Conservation (phyloP, 2,888 invertebrate species). For the Dorcus hopei region DNA sequence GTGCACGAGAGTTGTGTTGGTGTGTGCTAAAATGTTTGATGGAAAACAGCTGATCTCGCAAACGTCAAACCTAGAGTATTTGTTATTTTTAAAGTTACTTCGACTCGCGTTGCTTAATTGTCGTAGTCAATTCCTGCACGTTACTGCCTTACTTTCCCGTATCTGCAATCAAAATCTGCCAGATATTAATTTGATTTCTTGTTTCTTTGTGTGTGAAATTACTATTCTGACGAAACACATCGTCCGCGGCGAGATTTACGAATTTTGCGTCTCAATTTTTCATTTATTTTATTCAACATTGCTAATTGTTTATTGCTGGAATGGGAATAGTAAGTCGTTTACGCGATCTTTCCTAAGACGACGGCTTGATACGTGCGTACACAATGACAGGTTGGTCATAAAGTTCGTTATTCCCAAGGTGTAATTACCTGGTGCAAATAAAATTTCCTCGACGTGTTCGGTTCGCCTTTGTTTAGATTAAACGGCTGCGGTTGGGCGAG, state of each 20-base stretch:
- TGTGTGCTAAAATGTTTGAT: conserved; percentile 43
- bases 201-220: conserved; percentile 32
- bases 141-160: conserved; percentile 1
- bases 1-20: conserved; percentile 12
- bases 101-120: not conserved
- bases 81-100: conserved; percentile 8
- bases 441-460: not conserved
- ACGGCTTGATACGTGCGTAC: no score
- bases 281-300: conserved; percentile 9
- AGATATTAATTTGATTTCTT: conserved; percentile 15
- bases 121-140: not conserved
- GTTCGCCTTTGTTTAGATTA: not conserved
- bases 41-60: conserved; percentile 61
- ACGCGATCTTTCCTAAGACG: no score
- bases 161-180: not conserved
- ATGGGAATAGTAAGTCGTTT: no score
- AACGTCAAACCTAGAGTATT: conserved; percentile 36
- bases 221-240: conserved; percentile 41
- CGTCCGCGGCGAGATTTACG: conserved; percentile 31
- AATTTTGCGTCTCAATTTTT: conserved; percentile 37
- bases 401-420: no score
- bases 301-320: no score
- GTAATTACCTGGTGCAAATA: not conserved
- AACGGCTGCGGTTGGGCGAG: not conserved
- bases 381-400: no score